Percentiles rank a stretch among this genome's conserved stretches.
Evolutionary conservation across 2,888 invertebrate genomes (phyloP).

Genomic region (Neoscelio sp.): DNA sequence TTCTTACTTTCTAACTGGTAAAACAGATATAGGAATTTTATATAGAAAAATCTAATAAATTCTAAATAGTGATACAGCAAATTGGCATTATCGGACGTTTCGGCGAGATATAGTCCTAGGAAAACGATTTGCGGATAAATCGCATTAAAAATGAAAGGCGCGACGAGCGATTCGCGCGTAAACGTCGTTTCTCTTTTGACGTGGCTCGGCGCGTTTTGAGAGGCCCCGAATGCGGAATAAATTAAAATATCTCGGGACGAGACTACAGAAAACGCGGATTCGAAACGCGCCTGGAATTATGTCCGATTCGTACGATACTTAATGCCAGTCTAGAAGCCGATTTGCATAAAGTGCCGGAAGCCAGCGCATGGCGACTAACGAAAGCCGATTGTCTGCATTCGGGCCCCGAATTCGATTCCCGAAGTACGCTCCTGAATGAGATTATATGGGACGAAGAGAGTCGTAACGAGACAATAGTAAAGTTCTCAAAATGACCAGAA

Average conservation of each 20-base stretch:
- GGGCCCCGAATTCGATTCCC: slow-evolving; percentile 1
- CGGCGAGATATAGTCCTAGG: slow-evolving; percentile 47
- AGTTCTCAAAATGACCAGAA: too few species aligned
- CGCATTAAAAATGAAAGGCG: slow-evolving; percentile 64
- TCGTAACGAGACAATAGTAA: too few species aligned
- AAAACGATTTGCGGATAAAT: slow-evolving; percentile 46
- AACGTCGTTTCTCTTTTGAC: slow-evolving; percentile 62
- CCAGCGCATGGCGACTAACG: slow-evolving; percentile 34
- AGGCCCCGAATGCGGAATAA: slow-evolving; percentile 58
- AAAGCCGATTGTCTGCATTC: slow-evolving; percentile 30
- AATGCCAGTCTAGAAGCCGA: slow-evolving; percentile 57
- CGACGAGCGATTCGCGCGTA: slow-evolving; percentile 26
- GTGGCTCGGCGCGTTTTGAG: slow-evolving; percentile 58
- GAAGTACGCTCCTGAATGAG: slow-evolving; percentile 14
- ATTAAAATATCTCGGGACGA: slow-evolving; percentile 67
- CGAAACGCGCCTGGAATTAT: slow-evolving; percentile 59
- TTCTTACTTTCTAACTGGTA: too few species aligned
- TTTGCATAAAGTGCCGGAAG: slow-evolving; percentile 71
- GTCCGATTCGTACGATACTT: slow-evolving; percentile 63
- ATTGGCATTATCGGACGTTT: slow-evolving; percentile 38
- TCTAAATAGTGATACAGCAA: too few species aligned
- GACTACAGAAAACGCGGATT: slow-evolving; percentile 61
- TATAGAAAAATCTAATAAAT: too few species aligned
- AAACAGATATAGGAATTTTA: too few species aligned
- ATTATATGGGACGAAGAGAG: slow-evolving; percentile 4